Conservation (phyloP, 2,113 vertebrate genomes). For the Phylloscopus trochilus region DNA sequence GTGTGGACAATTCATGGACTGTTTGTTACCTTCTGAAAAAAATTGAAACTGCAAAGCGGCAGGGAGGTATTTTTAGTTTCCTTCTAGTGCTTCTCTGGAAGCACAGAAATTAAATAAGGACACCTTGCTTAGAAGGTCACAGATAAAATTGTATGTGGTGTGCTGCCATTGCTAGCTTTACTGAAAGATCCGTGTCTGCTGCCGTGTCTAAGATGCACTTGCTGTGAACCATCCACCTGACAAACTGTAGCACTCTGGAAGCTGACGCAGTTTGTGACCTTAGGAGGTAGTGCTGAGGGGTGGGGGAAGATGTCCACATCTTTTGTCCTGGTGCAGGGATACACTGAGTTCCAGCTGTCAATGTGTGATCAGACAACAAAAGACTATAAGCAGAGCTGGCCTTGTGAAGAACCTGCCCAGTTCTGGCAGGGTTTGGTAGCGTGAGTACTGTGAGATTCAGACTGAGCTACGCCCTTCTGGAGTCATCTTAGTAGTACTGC, state of each 20-base stretch:
- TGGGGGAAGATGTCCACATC: neutral
- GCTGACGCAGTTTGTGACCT: neutral
- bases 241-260: neutral
- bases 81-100: neutral
- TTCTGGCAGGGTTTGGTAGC: neutral
- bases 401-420: neutral
- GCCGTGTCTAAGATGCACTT: neutral
- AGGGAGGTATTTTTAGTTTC: neutral
- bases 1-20: neutral
- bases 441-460: neutral
- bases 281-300: neutral
- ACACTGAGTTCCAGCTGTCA: neutral
- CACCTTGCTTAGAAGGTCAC: neutral
- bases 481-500: neutral
- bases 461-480: neutral
- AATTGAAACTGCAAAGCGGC: neutral
- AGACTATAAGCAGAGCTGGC: neutral
- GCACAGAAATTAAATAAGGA: neutral
- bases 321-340: neutral
- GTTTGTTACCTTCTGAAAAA: neutral
- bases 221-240: neutral
- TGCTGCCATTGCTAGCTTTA: neutral
- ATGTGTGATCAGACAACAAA: neutral
- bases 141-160: neutral
- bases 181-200: neutral